These are phyloP conservation scores for Melipona bicolor DNA, from an alignment of 2,888 invertebrate genomes.

Conservation along the genomic window DNA sequence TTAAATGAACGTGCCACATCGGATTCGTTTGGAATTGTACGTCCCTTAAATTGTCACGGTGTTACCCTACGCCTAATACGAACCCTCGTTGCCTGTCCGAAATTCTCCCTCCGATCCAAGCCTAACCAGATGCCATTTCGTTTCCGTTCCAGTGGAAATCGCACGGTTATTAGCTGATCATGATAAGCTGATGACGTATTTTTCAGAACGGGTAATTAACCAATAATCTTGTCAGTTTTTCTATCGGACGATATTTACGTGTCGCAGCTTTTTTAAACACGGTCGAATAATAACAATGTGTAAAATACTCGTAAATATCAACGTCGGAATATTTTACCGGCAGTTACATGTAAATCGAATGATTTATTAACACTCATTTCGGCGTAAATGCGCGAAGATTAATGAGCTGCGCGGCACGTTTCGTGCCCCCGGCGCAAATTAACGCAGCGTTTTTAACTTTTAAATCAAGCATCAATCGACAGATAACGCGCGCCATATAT, in stretches of 20 bases:
- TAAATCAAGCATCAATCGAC: slow-evolving; percentile 25
- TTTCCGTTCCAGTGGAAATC: neutral
- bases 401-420: neutral
- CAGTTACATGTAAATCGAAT: slow-evolving; percentile 11
- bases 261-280: neutral
- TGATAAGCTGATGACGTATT: slow-evolving; percentile 17
- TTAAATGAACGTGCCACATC: slow-evolving; percentile 81
- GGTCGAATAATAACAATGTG: neutral
- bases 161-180: slow-evolving; percentile 46
- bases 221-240: slow-evolving; percentile 1
- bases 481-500: neutral
- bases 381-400: slow-evolving; percentile 1
- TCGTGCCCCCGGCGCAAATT: neutral
- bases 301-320: slow-evolving; percentile 24
- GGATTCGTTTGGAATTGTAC: slow-evolving; percentile 67
- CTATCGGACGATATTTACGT: neutral
- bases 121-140: neutral
- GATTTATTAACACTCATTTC: slow-evolving; percentile 40
- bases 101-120: slow-evolving; percentile 19
- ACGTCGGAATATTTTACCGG: slow-evolving; percentile 1
- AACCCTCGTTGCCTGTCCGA: neutral
- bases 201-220: slow-evolving; percentile 11
- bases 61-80: slow-evolving; percentile 8
- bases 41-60: slow-evolving; percentile 49
- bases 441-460: neutral